Percentiles rank a stretch among this genome's conserved stretches.
Evolutionary conservation across 2,113 vertebrate genomes (phyloP).

Genomic region (Dissostichus mawsoni): DNA sequence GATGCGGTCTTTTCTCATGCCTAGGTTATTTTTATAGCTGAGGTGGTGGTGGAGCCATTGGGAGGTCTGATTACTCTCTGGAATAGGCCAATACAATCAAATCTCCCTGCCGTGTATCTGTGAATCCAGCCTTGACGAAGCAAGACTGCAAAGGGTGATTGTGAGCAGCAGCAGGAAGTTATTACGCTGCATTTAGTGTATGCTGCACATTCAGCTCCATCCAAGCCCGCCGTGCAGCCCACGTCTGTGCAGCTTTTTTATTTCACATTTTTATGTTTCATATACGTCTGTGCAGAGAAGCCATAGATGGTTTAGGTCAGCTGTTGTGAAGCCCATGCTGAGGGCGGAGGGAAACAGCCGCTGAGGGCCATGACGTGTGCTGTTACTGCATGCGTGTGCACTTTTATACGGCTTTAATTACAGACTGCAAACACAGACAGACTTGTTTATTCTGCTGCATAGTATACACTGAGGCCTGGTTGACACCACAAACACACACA

Average conservation of each 20-base stretch:
- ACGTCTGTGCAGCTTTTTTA: constrained; percentile 9
- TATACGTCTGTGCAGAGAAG: constrained; percentile 48
- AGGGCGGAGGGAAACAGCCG: constrained; percentile 54
- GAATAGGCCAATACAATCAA: constrained; percentile 53
- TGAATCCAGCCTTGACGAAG: constrained; percentile 32
- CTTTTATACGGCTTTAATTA: constrained; percentile 82
- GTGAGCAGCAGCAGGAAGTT: constrained; percentile 32
- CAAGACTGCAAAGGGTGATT: constrained; percentile 24
- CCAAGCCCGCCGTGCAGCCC: background rate
- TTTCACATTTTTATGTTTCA: constrained; percentile 38
- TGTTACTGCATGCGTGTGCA: constrained; percentile 74
- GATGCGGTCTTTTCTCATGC: constrained; percentile 54
- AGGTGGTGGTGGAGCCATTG: constrained; percentile 47
- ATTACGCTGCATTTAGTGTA: constrained; percentile 37
- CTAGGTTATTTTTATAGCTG: constrained; percentile 62
- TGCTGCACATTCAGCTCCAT: constrained; percentile 2
- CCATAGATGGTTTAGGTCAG: constrained; percentile 62
- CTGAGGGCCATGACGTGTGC: constrained; percentile 70
- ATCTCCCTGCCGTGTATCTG: constrained; percentile 35
- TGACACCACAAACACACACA: constrained; percentile 64
- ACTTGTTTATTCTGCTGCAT: constrained; percentile 79
- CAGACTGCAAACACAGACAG: constrained; percentile 77
- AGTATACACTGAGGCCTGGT: constrained; percentile 72
- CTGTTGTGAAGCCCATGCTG: constrained; percentile 67
- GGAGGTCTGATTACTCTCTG: constrained; percentile 54